These are phyloP conservation scores for Crossaster papposus DNA, from an alignment of 53 echinoderm and acorn worm genomes.

Conservation along the genomic window DNA sequence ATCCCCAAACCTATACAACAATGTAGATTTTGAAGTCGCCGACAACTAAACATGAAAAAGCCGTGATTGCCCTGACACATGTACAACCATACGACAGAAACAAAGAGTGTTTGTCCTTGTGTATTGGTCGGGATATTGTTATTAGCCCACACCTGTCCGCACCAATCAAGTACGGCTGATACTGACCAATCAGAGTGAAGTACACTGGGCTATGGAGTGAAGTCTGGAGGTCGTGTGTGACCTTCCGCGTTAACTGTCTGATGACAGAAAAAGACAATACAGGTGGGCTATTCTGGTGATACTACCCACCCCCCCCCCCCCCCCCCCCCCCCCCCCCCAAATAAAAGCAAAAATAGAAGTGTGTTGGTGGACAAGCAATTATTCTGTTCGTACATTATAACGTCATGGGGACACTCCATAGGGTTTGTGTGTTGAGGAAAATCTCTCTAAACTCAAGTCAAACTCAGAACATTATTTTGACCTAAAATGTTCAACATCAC, in stretches of 20 bases:
- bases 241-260: neutral
- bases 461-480: no score
- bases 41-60: neutral
- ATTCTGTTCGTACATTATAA: no score
- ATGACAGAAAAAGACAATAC: neutral
- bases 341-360: neutral
- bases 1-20: neutral
- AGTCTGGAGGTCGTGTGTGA: constrained; percentile 1
- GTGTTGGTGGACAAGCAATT: no score
- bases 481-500: no score
- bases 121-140: neutral
- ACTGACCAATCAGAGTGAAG: constrained; percentile 32
- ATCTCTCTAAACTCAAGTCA: no score
- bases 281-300: neutral
- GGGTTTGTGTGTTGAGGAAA: no score
- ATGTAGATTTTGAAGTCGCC: neutral
- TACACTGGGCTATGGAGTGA: neutral
- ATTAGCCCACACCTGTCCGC: constrained; percentile 8
- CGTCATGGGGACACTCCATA: no score
- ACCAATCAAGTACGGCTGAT: constrained; percentile 16
- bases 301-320: neutral
- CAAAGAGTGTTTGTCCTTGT: constrained; percentile 32
- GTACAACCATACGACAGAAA: constrained; percentile 2
- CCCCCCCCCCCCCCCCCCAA: no score
- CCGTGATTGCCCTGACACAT: neutral